Percentiles rank a stretch among this genome's conserved stretches.
These are phyloP conservation scores for Orius insidiosus DNA, from an alignment of 1,140 invertebrate genomes.

Conservation along the genomic window DNA sequence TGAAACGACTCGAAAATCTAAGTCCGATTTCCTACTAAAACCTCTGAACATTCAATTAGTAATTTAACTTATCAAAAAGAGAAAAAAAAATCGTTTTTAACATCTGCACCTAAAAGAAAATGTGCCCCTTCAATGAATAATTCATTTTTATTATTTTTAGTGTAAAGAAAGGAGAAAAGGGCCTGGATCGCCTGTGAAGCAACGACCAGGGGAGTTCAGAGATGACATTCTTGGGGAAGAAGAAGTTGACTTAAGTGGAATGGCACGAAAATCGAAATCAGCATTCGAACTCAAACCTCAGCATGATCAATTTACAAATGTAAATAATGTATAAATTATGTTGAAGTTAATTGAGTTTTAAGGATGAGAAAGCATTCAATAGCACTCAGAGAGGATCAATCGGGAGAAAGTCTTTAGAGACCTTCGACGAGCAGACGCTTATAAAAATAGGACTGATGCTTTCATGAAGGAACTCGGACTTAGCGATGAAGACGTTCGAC, in stretches of 20 bases:
- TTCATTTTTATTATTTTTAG: too few species aligned
- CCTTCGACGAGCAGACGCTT: constrained; percentile 41
- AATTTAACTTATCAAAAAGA: too few species aligned
- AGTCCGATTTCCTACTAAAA: background rate
- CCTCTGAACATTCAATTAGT: too few species aligned
- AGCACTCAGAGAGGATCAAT: background rate
- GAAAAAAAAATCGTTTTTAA: too few species aligned
- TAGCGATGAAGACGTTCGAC: constrained; percentile 42
- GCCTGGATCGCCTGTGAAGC: constrained; percentile 6
- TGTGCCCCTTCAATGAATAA: too few species aligned
- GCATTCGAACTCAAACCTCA: constrained; percentile 13
- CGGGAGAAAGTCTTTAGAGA: constrained; percentile 8
- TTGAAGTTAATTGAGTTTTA: too few species aligned
- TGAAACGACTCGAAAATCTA: too few species aligned
- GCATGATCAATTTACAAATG: background rate
- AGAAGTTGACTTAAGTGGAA: constrained; percentile 1
- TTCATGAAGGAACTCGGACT: constrained; percentile 60
- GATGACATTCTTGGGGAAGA: background rate
- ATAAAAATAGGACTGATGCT: constrained; percentile 54
- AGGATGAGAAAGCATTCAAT: too few species aligned
- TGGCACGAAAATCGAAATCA: constrained; percentile 9
- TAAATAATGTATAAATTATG: too few species aligned
- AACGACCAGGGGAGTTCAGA: too few species aligned
- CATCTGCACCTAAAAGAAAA: too few species aligned
- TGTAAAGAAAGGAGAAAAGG: constrained; percentile 5